Percentiles rank a stretch among this genome's conserved stretches.
phyloP scores from a whole-genome alignment of 2,888 invertebrate species.

The Heteromyza rotundicornis region DNA sequence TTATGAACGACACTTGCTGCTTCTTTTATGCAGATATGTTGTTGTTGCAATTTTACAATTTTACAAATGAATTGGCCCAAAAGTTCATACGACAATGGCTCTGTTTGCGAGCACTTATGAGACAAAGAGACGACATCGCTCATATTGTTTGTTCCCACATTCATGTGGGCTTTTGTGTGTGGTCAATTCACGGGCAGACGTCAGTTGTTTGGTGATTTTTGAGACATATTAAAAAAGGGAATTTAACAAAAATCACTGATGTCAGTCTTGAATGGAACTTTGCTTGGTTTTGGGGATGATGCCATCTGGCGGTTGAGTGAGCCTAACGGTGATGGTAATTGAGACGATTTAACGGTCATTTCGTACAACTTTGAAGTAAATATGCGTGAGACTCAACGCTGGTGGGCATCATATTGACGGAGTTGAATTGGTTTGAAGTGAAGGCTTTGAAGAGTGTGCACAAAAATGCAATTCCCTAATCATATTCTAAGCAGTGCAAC shows the following conservation, averaged over 20 bases:
- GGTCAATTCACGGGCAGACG: not conserved
- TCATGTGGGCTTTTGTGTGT: conserved; percentile 1
- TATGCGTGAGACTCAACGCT: conserved; percentile 42
- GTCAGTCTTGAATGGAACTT: not conserved
- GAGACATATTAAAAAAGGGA: no score
- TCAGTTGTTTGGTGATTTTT: not conserved
- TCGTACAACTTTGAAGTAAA: conserved; percentile 25
- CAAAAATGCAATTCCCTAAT: no score
- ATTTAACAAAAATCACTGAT: no score
- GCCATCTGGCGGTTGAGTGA: conserved; percentile 4
- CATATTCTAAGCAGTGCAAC: no score
- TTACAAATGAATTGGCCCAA: conserved; percentile 46
- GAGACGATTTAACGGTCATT: conserved; percentile 44
- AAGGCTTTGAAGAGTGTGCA: no score
- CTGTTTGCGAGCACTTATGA: not conserved
- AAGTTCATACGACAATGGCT: conserved; percentile 45
- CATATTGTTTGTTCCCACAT: not conserved
- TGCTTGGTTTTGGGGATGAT: not conserved
- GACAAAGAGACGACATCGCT: not conserved
- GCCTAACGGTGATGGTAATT: conserved; percentile 39
- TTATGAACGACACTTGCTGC: not conserved
- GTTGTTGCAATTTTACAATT: conserved; percentile 44
- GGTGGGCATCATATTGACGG: no score
- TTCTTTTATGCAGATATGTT: no score
- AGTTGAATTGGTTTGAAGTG: no score